Evolutionary conservation across 2,797 vertebrate genomes (phyloP), one percentile per base, ranked within the genome.

Genomic region (Tolypeutes matacus): DNA sequence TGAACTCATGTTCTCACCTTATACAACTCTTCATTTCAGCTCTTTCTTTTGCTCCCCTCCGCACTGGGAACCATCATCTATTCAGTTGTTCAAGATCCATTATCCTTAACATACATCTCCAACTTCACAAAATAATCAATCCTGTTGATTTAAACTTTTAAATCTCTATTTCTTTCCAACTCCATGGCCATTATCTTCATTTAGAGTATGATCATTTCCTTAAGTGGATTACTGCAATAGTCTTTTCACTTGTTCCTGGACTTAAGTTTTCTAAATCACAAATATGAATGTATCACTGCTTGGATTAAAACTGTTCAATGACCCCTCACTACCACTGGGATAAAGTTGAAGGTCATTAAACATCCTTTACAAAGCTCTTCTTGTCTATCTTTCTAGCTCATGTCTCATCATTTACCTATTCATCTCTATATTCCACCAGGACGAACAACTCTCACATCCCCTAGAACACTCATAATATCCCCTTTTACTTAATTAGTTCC

Each of bases 201-300:
- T 78, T 78, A 96, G 36, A 92, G 23, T 53, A 21, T 1, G 86
- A 73, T 69, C 83, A 56, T 75, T 73, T 93, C 93, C n/a, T 89
- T 78, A 76, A 84, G 72, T 94, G 64, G 49, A 62, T 88, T 70
- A 83, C 27, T 11, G 4, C 18, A 80, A 65, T 15, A 60, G 36
- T 92, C 3, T 89, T 85, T 53, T 94, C 51, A 77, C 72, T 89
- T 86, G 27, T 20, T 93, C 27, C n/a, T 86, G 77, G 27, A 20
- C 49, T 70, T 62, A n/a, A 69, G 17, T 80, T 86, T 95, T 95
- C 64, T 81, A 58, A 95, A 95, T 34, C 15, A 80, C 23, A 89
- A 36, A 80, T 29, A 76, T 49, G 53, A 92, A 86, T 46, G 20
- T 46, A 69, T 42, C 36, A 81, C 34, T 39, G 29, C 18, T 7